phyloP scores from a whole-genome alignment of 2,113 vertebrate species.

The Sakesphorus luctuosus region DNA sequence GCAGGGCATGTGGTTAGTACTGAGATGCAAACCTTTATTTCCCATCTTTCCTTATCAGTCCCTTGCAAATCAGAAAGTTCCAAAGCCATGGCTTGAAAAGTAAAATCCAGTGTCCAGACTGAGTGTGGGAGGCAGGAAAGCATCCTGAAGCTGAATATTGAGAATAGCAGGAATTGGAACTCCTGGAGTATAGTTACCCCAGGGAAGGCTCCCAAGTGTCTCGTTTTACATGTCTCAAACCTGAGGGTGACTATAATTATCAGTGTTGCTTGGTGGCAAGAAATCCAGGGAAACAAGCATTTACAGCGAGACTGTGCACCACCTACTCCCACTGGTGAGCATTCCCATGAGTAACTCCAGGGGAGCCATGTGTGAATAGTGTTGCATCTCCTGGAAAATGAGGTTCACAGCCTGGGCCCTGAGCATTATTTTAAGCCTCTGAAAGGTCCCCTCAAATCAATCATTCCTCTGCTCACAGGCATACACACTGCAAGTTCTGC shows the following conservation, averaged over 20 bases:
- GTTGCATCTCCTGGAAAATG: not conserved
- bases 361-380: not conserved
- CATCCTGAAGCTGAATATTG: not conserved
- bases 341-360: not conserved
- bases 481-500: not conserved
- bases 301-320: not conserved
- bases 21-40: not conserved
- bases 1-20: not conserved
- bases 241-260: not conserved
- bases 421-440: not conserved
- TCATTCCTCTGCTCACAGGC: not conserved
- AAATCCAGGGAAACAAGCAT: not conserved
- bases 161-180: not conserved
- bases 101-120: not conserved
- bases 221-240: not conserved
- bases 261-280: not conserved
- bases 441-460: not conserved
- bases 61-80: not conserved
- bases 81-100: not conserved
- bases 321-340: not conserved
- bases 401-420: not conserved
- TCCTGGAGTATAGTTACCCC: not conserved
- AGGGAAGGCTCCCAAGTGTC: not conserved
- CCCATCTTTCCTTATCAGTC: not conserved
- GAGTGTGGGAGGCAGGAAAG: not conserved